Conservation (phyloP, 2,888 invertebrate genomes). For the Spisula solida region DNA sequence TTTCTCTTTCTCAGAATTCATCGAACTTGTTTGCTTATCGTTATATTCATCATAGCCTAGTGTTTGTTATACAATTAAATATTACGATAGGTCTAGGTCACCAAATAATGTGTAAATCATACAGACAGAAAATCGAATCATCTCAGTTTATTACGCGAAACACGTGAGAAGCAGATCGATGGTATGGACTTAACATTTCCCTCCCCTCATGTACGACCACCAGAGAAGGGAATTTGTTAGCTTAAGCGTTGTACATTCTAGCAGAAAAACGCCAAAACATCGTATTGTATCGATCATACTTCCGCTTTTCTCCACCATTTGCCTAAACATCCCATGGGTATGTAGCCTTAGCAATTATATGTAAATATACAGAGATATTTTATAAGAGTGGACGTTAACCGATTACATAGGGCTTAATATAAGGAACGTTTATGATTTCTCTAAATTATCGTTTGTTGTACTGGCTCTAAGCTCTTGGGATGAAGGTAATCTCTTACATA, state of each 20-base stretch:
- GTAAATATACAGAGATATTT: slow-evolving; percentile 36
- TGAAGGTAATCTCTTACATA: slow-evolving; percentile 11
- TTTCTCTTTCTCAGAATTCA: slow-evolving; percentile 8
- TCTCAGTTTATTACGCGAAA: neutral
- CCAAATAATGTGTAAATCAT: neutral
- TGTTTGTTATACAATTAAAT: neutral
- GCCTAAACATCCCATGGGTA: neutral
- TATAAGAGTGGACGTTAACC: slow-evolving; percentile 3
- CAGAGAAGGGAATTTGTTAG: neutral
- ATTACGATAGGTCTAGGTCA: neutral
- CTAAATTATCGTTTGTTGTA: slow-evolving; percentile 32
- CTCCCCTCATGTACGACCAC: neutral
- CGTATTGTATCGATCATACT: neutral
- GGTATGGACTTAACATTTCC: neutral
- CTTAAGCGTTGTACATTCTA: neutral
- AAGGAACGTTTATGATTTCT: slow-evolving; percentile 23
- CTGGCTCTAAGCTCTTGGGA: slow-evolving; percentile 1
- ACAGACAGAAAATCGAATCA: neutral
- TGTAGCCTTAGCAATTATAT: slow-evolving; percentile 33
- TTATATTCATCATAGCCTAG: neutral
- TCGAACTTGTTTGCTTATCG: neutral
- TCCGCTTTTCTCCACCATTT: neutral
- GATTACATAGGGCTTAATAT: slow-evolving; percentile 30
- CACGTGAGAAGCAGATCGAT: neutral
- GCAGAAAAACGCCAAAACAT: neutral